Base-by-base conservation (phyloP, 1,140 invertebrate genomes). In the Camponotus vicinus region DNA sequence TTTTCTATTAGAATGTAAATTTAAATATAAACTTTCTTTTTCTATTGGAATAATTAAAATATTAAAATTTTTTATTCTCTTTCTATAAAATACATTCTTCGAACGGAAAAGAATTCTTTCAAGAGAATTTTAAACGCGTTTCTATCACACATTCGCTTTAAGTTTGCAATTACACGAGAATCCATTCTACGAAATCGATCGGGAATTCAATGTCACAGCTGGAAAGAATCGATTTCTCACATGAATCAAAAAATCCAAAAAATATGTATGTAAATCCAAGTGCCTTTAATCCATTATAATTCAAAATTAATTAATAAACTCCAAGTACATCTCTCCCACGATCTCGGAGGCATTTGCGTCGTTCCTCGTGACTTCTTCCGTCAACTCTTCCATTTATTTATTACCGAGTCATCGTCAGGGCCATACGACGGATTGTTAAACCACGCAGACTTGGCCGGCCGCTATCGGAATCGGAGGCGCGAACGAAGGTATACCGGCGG, bases 391-490 rank as follows among this genome's bases (percentile, higher is more conserved):
- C n/a, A 3, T 57, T 57, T 52, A 42, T 59, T 82, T 75, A 61
- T 45, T 34, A 83, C 55, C 69, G 69, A 83, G 69, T 83, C 79
- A 61, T 52, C 69, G 55, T 61, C 78, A 80, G 37, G 78, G 69
- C 8, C 78, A 45, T 21, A 18, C 49, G 27, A 37, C 45, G 37
- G 18, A 40, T 45, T 71, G 49, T 76, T 76, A 77, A 27, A 34
- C 13, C 37, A 77, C 18, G 55, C 52, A 75, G 27, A 61, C 45
- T 34, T 13, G 37, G 64, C 49, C 49, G 37, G 2, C 11, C 40
- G 69, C 79, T 83, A 83, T 83, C 79, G 42, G 78, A 32, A 83
- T 83, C 79, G 42, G 78, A 32, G 18, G 18, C 40, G 27, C 27
- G 40, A 40, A 83, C 69, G 45, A 73, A 73, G 40, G 79, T 75